phyloP scores from a whole-genome alignment of 2,888 invertebrate species.

The Endotricha flammealis region DNA sequence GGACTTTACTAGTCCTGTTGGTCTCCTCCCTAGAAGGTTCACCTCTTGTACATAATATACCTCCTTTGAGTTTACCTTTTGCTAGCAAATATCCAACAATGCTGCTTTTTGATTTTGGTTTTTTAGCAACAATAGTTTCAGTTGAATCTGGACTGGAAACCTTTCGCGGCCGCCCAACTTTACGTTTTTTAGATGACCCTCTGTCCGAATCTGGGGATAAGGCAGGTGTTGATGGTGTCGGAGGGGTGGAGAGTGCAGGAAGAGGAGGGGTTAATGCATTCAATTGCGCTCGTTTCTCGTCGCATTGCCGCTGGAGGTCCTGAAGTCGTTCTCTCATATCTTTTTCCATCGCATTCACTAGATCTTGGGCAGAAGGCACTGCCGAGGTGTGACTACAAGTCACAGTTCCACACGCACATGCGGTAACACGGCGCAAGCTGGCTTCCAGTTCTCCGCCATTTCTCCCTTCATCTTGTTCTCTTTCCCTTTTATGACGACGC shows the following conservation, averaged over 20 bases:
- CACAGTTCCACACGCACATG: constrained; percentile 50
- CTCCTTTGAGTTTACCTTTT: constrained; percentile 79
- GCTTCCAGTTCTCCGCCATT: constrained; percentile 62
- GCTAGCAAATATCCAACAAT: constrained; percentile 82
- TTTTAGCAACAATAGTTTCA: constrained; percentile 90
- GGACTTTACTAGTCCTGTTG: constrained; percentile 78
- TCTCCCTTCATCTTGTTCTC: constrained; percentile 47
- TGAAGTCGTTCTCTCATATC: constrained; percentile 90
- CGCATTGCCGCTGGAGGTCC: constrained; percentile 88
- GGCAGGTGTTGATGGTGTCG: constrained; percentile 65
- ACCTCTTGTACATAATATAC: constrained; percentile 70
- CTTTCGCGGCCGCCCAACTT: constrained; percentile 89
- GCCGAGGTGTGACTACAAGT: constrained; percentile 48
- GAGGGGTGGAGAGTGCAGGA: constrained; percentile 52
- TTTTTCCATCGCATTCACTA: constrained; percentile 86
- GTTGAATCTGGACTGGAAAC: constrained; percentile 81
- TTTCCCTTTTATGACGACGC: constrained; percentile 61
- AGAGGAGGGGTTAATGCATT: constrained; percentile 82
- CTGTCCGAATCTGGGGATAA: constrained; percentile 68
- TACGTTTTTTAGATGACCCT: constrained; percentile 85
- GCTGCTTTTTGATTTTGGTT: constrained; percentile 83
- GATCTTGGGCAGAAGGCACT: constrained; percentile 73
- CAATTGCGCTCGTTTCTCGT: constrained; percentile 90
- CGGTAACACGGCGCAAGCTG: constrained; percentile 58
- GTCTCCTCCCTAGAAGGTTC: constrained; percentile 72